phyloP scores from a whole-genome alignment of 2,113 vertebrate species.

The Hydropotes inermis region DNA sequence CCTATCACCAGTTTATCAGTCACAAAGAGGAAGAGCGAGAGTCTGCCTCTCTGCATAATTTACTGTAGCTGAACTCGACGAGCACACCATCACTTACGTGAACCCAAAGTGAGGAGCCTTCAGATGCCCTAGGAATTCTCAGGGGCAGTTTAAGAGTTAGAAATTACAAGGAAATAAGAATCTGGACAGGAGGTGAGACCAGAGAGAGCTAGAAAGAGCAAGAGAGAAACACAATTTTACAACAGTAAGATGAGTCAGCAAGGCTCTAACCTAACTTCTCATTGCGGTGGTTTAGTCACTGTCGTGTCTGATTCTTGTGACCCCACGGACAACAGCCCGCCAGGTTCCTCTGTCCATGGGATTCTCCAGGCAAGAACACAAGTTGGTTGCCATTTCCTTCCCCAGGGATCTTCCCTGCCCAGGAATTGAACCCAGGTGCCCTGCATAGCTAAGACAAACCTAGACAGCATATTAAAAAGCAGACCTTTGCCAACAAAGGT shows the following conservation, averaged over 20 bases:
- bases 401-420: neutral
- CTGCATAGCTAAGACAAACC: neutral
- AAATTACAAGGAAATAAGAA: neutral
- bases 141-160: neutral
- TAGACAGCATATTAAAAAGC: neutral
- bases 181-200: neutral
- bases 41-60: neutral
- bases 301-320: neutral
- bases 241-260: neutral
- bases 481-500: neutral
- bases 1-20: neutral
- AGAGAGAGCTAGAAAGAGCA: neutral
- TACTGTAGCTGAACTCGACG: accelerated
- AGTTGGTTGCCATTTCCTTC: neutral
- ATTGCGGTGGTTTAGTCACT: accelerated
- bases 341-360: neutral
- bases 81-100: neutral
- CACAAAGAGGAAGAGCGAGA: neutral
- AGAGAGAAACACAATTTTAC: neutral
- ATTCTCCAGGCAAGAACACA: neutral
- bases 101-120: neutral
- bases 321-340: neutral
- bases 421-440: neutral
- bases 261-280: neutral
- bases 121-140: neutral